phyloP scores from a whole-genome alignment of 2,113 vertebrate genomes.

The Oncorhynchus tshawytscha region DNA sequence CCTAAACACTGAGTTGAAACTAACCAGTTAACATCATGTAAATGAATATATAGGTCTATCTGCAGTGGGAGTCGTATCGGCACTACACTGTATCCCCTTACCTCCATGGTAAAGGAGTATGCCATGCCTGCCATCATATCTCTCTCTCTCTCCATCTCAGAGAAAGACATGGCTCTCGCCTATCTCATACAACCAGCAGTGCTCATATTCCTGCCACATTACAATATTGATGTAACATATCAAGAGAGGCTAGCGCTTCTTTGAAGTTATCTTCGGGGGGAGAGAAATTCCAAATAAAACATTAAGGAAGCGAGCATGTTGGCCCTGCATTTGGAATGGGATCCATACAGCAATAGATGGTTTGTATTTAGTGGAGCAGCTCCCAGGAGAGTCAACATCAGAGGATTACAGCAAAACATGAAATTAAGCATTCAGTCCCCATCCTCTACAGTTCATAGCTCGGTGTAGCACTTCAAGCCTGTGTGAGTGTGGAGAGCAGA shows the following conservation, averaged over 20 bases:
- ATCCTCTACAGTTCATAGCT: slow-evolving; percentile 68
- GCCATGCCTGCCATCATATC: slow-evolving; percentile 46
- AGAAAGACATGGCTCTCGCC: slow-evolving; percentile 43
- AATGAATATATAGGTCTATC: too few relatives aligned
- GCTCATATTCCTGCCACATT: slow-evolving; percentile 75
- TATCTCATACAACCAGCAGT: slow-evolving; percentile 73
- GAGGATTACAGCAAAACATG: slow-evolving; percentile 81
- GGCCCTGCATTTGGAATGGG: slow-evolving; percentile 73
- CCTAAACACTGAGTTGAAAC: slow-evolving; percentile 54
- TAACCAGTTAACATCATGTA: slow-evolving; percentile 68
- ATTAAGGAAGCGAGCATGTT: slow-evolving; percentile 77
- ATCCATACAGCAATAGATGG: slow-evolving; percentile 81
- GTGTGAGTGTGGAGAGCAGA: slow-evolving; percentile 4
- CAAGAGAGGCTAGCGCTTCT: slow-evolving; percentile 71
- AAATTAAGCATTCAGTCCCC: slow-evolving; percentile 81
- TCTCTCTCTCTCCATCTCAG: slow-evolving; percentile 53
- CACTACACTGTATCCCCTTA: slow-evolving; percentile 21
- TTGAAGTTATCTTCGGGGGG: slow-evolving; percentile 77
- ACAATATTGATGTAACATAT: slow-evolving; percentile 80
- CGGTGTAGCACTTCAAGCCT: slow-evolving; percentile 34
- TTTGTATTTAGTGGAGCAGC: slow-evolving; percentile 80
- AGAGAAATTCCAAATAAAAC: slow-evolving; percentile 79
- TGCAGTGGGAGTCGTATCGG: too few relatives aligned
- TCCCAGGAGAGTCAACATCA: slow-evolving; percentile 82
- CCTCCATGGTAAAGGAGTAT: slow-evolving; percentile 36